phyloP scores from a whole-genome alignment of 2,113 vertebrate genomes.

The Datnioides undecimradiatus region DNA sequence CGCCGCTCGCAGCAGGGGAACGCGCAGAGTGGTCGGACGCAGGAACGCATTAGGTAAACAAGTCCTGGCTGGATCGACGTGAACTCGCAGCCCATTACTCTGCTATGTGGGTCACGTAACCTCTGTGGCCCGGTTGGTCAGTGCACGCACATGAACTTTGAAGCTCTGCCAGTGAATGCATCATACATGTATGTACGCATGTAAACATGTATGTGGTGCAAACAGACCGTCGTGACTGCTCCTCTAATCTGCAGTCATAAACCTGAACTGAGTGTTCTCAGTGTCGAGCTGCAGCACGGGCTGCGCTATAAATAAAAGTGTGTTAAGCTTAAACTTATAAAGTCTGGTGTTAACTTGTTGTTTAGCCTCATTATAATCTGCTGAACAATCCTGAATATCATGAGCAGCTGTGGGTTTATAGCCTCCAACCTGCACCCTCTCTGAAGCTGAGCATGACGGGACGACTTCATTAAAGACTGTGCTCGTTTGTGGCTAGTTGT shows the following conservation, averaged over 20 bases:
- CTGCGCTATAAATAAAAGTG: neutral
- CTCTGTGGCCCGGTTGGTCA: neutral
- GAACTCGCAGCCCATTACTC: constrained; percentile 12
- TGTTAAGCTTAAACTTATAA: neutral
- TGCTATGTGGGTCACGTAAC: constrained; percentile 47
- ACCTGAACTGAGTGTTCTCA: constrained; percentile 9
- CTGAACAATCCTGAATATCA: too few species aligned
- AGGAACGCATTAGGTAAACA: constrained; percentile 24
- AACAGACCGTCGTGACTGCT: neutral
- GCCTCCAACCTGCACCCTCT: neutral
- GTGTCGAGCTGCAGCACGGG: neutral
- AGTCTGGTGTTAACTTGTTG: too few species aligned
- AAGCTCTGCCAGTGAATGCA: too few species aligned
- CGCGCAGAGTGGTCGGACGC: constrained; percentile 10
- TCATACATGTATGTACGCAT: neutral
- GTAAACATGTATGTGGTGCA: neutral
- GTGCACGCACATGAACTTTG: too few species aligned
- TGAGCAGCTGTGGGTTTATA: too few species aligned
- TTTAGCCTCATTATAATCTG: too few species aligned
- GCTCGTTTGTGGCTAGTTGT: neutral
- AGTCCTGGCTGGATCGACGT: constrained; percentile 8
- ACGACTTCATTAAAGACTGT: neutral
- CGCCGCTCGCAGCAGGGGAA: constrained; percentile 37
- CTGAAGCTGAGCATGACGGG: neutral
- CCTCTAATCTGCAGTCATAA: neutral